Evolutionary conservation across 2,888 invertebrate species (phyloP).

Genomic region (Caenorhabditis sinica): DNA sequence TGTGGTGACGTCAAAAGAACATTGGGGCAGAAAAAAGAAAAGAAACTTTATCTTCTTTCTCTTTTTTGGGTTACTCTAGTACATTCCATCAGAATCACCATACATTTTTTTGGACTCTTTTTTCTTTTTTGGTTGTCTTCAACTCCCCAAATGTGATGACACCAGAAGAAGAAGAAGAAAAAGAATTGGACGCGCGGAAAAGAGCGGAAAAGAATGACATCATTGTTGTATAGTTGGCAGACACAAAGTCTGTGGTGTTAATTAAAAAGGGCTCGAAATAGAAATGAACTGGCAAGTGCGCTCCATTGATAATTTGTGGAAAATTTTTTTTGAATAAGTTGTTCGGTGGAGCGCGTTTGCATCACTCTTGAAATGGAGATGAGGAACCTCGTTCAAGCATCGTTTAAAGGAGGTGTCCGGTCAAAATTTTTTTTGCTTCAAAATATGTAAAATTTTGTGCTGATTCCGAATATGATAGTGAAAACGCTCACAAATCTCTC

Average conservation of each 20-base stretch:
- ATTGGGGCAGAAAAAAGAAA: background rate
- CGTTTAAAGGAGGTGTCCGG: too few relatives aligned
- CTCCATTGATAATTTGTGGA: too few relatives aligned
- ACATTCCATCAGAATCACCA: constrained; percentile 43
- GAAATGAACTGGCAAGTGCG: too few relatives aligned
- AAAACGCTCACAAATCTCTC: too few relatives aligned
- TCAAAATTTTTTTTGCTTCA: too few relatives aligned
- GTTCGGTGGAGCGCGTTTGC: too few relatives aligned
- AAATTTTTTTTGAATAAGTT: too few relatives aligned
- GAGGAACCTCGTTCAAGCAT: too few relatives aligned
- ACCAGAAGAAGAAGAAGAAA: background rate
- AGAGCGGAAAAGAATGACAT: constrained; percentile 19
- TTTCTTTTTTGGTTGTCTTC: constrained; percentile 14
- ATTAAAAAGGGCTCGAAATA: too few relatives aligned
- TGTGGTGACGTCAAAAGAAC: constrained; percentile 48
- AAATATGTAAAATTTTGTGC: too few relatives aligned
- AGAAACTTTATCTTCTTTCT: background rate
- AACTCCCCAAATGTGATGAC: constrained; percentile 11
- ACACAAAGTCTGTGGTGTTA: background rate
- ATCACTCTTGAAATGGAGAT: too few relatives aligned
- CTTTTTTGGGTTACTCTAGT: constrained; percentile 14
- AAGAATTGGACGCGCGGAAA: background rate
- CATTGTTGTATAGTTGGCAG: constrained; percentile 18
- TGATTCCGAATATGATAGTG: too few relatives aligned
- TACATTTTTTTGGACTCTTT: constrained; percentile 10